Percentiles rank a stretch among this genome's conserved stretches.
phyloP scores from a whole-genome alignment of 2,797 vertebrate species.

The Anguilla marmorata region DNA sequence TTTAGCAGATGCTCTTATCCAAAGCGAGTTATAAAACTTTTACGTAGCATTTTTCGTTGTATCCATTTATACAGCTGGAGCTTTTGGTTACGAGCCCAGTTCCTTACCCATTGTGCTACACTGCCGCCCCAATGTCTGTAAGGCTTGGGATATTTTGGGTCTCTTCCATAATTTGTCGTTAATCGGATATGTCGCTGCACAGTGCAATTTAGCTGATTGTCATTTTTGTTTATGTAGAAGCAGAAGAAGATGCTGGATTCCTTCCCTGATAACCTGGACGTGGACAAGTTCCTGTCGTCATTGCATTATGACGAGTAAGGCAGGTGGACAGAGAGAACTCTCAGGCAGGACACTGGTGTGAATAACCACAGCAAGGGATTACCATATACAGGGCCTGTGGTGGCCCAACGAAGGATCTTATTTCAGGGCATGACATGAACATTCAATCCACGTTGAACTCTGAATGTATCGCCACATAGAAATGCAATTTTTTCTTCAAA shows the following conservation, averaged over 20 bases:
- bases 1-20: no score
- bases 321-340: not conserved
- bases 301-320: conserved; percentile 79
- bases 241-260: conserved; percentile 74
- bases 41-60: no score
- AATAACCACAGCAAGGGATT: not conserved
- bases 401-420: not conserved
- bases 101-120: no score
- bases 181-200: not conserved
- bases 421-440: not conserved
- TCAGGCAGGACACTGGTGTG: not conserved
- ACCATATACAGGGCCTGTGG: not conserved
- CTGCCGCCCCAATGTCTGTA: not conserved
- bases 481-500: not conserved
- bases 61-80: no score
- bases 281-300: conserved; percentile 80
- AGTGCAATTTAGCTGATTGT: not conserved
- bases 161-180: not conserved
- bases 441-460: not conserved
- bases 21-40: no score
- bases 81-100: no score
- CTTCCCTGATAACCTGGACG: conserved; percentile 80
- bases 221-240: conserved; percentile 51
- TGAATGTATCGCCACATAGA: not conserved
- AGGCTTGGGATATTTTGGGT: not conserved